phyloP scores from a whole-genome alignment of 2,888 invertebrate genomes.

The Junonia oenone region DNA sequence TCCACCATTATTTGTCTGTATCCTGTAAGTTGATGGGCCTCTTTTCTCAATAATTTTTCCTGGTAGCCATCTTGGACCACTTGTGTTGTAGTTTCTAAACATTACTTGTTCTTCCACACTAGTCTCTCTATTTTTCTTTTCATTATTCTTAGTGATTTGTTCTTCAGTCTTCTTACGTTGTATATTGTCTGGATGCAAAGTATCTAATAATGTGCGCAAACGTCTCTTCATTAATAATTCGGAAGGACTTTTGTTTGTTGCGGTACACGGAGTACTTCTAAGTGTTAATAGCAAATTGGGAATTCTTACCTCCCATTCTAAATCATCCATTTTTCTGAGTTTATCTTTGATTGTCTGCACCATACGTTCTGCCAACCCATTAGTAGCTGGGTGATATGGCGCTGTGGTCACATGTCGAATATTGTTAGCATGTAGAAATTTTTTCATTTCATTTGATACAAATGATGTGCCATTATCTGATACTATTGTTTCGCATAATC shows the following conservation, averaged over 20 bases:
- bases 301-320: slow-evolving; percentile 23
- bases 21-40: slow-evolving; percentile 13
- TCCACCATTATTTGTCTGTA: slow-evolving; percentile 1
- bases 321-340: slow-evolving; percentile 20
- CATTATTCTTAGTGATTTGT: slow-evolving; percentile 14
- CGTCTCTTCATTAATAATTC: slow-evolving; percentile 22
- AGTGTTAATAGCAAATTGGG: slow-evolving; percentile 8
- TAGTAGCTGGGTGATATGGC: slow-evolving; percentile 29
- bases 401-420: slow-evolving; percentile 27
- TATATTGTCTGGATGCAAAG: slow-evolving; percentile 15
- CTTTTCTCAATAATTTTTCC: slow-evolving; percentile 4
- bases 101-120: slow-evolving; percentile 1
- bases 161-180: slow-evolving; percentile 4
- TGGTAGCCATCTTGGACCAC: slow-evolving; percentile 5
- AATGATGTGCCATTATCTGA: slow-evolving; percentile 25
- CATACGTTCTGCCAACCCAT: slow-evolving; percentile 26
- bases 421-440: slow-evolving; percentile 17
- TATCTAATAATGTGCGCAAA: slow-evolving; percentile 20
- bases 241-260: slow-evolving; percentile 22
- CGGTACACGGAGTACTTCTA: slow-evolving; percentile 13
- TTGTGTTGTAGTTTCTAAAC: slow-evolving; percentile 10
- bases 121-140: slow-evolving; percentile 12
- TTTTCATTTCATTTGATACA: slow-evolving; percentile 23
- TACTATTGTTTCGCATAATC: slow-evolving; percentile 22
- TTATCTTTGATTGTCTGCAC: slow-evolving; percentile 22